Conservation (phyloP, 2,888 invertebrate species). For the Pammene aurita region DNA sequence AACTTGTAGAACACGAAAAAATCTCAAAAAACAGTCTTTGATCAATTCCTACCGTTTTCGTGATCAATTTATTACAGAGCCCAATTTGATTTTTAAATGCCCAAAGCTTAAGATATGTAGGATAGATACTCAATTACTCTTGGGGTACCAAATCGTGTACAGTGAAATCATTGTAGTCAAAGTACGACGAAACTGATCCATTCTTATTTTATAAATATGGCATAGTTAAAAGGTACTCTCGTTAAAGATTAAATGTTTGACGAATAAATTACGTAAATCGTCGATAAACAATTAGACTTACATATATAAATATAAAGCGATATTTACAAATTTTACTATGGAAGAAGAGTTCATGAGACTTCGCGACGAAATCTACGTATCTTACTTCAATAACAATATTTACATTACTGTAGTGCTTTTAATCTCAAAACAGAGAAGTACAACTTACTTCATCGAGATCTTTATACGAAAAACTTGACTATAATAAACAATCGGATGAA, state of each 20-base stretch:
- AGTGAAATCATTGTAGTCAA: conserved; percentile 51
- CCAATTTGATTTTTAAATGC: conserved; percentile 46
- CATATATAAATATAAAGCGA: conserved; percentile 66
- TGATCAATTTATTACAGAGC: conserved; percentile 44
- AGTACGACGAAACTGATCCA: conserved; percentile 65
- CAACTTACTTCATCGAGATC: conserved; percentile 66
- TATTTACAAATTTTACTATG: conserved; percentile 84
- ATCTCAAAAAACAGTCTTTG: conserved; percentile 75
- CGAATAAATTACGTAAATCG: conserved; percentile 78
- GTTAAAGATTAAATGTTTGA: conserved; percentile 78
- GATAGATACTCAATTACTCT: conserved; percentile 59
- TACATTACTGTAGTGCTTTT: conserved; percentile 60
- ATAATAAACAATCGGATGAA: conserved; percentile 61
- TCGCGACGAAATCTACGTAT: conserved; percentile 67
- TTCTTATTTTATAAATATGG: conserved; percentile 82
- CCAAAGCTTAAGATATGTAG: conserved; percentile 65
- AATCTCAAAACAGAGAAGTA: conserved; percentile 67
- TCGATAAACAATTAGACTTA: conserved; percentile 74
- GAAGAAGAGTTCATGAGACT: conserved; percentile 75
- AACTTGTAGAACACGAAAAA: conserved; percentile 49
- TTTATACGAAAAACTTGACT: conserved; percentile 57
- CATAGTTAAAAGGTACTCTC: conserved; percentile 79
- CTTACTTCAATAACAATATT: conserved; percentile 78
- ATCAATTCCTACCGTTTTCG: conserved; percentile 74
- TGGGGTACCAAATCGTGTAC: conserved; percentile 49